Percentiles rank a stretch among this genome's conserved stretches.
These are phyloP conservation scores for Cynopterus sphinx DNA, from an alignment of 2,797 vertebrate species.

Conservation along the genomic window DNA sequence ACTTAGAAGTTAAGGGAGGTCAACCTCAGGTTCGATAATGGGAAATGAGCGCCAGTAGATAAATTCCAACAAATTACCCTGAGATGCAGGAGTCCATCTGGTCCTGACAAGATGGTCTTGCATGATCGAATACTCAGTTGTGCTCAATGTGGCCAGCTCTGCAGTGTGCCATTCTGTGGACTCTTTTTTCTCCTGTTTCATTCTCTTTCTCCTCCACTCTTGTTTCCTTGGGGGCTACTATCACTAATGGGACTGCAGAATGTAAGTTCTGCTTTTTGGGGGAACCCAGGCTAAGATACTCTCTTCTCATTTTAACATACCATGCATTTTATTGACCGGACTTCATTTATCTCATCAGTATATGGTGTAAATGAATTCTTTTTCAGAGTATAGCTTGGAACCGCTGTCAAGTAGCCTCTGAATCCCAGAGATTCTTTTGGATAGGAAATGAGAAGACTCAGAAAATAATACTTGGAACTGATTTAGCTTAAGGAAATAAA, in stretches of 20 bases:
- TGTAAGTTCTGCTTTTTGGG: not conserved
- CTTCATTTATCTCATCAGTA: not conserved
- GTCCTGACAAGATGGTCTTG: not conserved
- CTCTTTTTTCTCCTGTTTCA: not conserved
- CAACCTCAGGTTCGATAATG: not conserved
- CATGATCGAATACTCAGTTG: not conserved
- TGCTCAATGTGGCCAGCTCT: not conserved
- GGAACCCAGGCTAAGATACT: not conserved
- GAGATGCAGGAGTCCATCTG: not conserved
- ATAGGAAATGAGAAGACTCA: not conserved
- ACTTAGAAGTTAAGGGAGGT: not conserved
- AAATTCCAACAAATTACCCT: not conserved
- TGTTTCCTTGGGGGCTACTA: not conserved
- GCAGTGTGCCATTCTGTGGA: not conserved
- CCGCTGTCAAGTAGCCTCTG: not conserved
- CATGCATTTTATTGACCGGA: not conserved
- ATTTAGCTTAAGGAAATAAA: not conserved
- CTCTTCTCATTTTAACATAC: not conserved
- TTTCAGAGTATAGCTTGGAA: not conserved
- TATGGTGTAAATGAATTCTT: not conserved
- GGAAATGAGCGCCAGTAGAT: not conserved
- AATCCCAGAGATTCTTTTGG: slow-evolving; percentile 27
- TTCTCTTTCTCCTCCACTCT: not conserved
- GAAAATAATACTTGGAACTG: not conserved
- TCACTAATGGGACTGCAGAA: not conserved